phyloP scores from a whole-genome alignment of 2,888 invertebrate genomes.

The Cheilosia vernalis region DNA sequence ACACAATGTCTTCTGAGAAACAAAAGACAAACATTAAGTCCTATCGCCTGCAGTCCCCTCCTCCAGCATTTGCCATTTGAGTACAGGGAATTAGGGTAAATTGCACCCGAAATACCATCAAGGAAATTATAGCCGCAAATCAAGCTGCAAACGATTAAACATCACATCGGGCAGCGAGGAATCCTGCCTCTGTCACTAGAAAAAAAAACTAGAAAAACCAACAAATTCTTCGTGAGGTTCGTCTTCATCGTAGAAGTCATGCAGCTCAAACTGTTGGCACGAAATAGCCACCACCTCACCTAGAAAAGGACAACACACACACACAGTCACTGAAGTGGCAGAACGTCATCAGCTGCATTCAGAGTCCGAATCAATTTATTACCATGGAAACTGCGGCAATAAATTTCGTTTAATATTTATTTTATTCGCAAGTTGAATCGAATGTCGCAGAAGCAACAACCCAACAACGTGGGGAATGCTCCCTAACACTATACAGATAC shows the following conservation, averaged over 20 bases:
- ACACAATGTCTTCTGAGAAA: not conserved
- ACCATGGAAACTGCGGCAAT: conserved; percentile 71
- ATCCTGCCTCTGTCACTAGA: conserved; percentile 6
- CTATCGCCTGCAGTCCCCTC: conserved; percentile 29
- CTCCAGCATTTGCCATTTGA: conserved; percentile 47
- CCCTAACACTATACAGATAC: conserved; percentile 24
- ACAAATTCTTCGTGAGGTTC: conserved; percentile 38
- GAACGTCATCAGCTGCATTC: conserved; percentile 69
- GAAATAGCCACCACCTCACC: conserved; percentile 29
- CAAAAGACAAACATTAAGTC: conserved; percentile 42
- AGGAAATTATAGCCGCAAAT: conserved; percentile 71
- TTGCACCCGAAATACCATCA: conserved; percentile 70
- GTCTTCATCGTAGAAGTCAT: conserved; percentile 49
- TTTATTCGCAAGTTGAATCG: conserved; percentile 67
- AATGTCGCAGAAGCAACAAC: conserved; percentile 17
- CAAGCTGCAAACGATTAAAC: conserved; percentile 72
- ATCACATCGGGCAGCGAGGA: conserved; percentile 32
- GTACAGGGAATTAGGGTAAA: conserved; percentile 67
- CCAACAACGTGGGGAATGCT: conserved; percentile 29
- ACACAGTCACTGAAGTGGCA: conserved; percentile 37
- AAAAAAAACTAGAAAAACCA: not conserved
- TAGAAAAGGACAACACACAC: not conserved
- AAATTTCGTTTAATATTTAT: conserved; percentile 74
- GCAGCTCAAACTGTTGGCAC: conserved; percentile 40
- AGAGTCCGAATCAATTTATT: conserved; percentile 68